These are phyloP conservation scores for Atta cephalotes DNA, from an alignment of 1,140 invertebrate species.

Conservation along the genomic window DNA sequence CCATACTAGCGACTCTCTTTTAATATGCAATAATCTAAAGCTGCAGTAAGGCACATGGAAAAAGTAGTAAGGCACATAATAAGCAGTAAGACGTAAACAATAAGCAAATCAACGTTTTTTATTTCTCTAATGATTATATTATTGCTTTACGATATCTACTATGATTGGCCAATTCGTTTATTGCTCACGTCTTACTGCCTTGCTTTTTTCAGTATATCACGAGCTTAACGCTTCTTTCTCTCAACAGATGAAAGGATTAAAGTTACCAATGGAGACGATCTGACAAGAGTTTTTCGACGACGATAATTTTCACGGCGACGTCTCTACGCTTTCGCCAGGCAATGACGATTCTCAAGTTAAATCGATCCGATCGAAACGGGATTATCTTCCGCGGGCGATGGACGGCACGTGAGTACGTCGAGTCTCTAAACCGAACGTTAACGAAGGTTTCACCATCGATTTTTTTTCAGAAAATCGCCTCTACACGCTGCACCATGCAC, in stretches of 20 bases:
- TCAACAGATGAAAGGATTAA: neutral
- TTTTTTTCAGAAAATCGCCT: conserved; percentile 73
- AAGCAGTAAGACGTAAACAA: no score
- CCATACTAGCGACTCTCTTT: no score
- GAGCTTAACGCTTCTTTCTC: no score
- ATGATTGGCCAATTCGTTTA: no score
- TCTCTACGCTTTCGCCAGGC: neutral
- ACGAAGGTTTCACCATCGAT: conserved; percentile 73
- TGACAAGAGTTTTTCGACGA: neutral
- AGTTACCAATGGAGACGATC: neutral
- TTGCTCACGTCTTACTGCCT: no score
- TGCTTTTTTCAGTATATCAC: no score
- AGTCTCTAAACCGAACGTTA: conserved; percentile 67
- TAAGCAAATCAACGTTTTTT: no score
- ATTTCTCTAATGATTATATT: no score
- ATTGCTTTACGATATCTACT: no score
- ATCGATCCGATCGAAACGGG: conserved; percentile 55
- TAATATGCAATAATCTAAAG: no score
- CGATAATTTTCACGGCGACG: neutral
- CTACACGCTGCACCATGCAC: neutral
- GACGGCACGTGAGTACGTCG: conserved; percentile 60
- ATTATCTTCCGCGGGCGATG: conserved; percentile 53
- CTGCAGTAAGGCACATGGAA: no score
- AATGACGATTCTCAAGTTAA: conserved; percentile 48
- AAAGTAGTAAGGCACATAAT: no score